Base-by-base conservation (phyloP, 1,140 invertebrate species). In the Prorops nasuta region DNA sequence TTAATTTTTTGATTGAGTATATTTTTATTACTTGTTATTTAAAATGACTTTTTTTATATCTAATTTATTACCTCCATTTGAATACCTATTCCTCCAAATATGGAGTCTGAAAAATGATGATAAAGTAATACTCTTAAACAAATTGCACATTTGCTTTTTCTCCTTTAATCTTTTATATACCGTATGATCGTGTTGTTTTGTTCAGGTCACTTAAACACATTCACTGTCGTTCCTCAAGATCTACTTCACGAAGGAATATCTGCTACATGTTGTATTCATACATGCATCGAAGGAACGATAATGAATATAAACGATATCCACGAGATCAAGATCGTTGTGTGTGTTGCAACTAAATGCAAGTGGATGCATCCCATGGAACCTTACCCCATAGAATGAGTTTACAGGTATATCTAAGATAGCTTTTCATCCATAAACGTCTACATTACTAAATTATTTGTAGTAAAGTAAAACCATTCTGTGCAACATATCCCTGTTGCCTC, bases 251-350 rank as follows among this genome's bases (percentile, higher is more conserved):
- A 70, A 71, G 71, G 69, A 69, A 64, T 66, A 69, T 57, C 67
- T 54, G 61, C 66, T 68, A 51, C 61, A 62, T 64, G 64, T 60
- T 59, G 63, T 66, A 60, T 71, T 67, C 69, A 54, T 64, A 61
- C 60, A 56, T 65, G 62, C 67, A 63, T 67, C 69, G 44, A 70
- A 68, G 72, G 71, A 75, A 76, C 71, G 69, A 73, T 74, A 72
- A 76, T 72, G 70, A 76, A 74, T 71, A 64, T 67, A 73, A 78
- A 78, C 74, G 74, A 78, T 78, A 77, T 74, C 72, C 74, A 78
- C 68, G 76, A 78, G 74, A 78, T 77, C 73, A 75, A 78, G 74
- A 76, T 77, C 76, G 76, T 78, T 78, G 71, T 78, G 76, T 78
- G 74, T 78, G 69, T 77, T 78, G 73, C 72, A 67, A 77, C 76